Base-by-base conservation (phyloP, 2,888 invertebrate species). In the Chouioia cunea region DNA sequence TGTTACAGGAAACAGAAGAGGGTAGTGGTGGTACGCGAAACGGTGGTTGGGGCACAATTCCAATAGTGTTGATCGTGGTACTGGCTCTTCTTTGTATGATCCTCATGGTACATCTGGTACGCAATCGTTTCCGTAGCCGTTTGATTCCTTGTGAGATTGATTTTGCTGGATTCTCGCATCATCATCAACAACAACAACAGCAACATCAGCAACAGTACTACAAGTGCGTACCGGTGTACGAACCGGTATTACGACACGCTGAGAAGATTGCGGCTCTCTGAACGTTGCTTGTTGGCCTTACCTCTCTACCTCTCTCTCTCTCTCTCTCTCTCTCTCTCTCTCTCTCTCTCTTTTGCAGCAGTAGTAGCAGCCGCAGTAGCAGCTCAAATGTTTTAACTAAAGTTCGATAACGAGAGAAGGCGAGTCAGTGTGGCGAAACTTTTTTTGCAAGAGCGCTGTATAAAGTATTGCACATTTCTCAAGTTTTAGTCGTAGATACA, bases 201-300 rank as follows among this genome's bases (percentile, higher is more conserved):
- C 36, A 36, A 10, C 81, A 81, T 47, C 81, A 82, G 18, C 79
- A 82, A 64, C 84, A 84, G 74, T 84, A 84, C 75, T 84, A 84
- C 78, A 84, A 83, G 71, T 83, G 82, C 74, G 82, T 84, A 50
- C 83, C 84, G 22, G 81, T 77, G 47, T 83, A 84, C 74, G 83
- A 83, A 56, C 70, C 73, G 53, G 66, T 66, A 1, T 66, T 70
- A 3, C 82, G 79, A 73, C 79, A 78, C 70, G 80, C 77, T 74
- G 83, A 82, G 75, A 83, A 83, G 70, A 77, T 83, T 82, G 81
- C 80, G 70, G n/a, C 22, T 1, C 65, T 71, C 46, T 69, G 70
- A 73, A 52, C 14, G 3, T 22, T 44, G 44, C 53, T 43, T 15
- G 58, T 18, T 59, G 48, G 36, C 16, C 2, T 27, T 48, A 16